A percentile compares a stretch with the other conserved stretches of the same genome.
These are phyloP conservation scores for Clivina fossor DNA, from an alignment of 2,888 invertebrate species.

Conservation along the genomic window DNA sequence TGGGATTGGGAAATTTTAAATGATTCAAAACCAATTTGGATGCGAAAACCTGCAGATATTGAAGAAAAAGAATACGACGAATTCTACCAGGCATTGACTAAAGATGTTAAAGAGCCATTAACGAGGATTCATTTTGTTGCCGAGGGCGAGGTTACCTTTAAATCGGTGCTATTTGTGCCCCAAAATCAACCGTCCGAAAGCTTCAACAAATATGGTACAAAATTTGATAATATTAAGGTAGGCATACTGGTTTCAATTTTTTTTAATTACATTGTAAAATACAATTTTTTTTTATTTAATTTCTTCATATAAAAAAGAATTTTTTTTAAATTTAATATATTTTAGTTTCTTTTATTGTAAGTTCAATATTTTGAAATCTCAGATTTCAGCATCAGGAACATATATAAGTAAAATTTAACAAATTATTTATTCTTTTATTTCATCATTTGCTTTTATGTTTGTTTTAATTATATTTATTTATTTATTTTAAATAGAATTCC, in stretches of 20 bases:
- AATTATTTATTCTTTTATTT: too few species aligned
- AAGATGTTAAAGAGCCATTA: conserved; percentile 81
- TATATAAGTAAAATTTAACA: too few species aligned
- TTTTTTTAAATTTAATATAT: too few species aligned
- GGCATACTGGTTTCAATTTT: too few species aligned
- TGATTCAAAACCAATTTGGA: conserved; percentile 98
- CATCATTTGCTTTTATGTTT: too few species aligned
- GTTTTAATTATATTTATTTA: not conserved
- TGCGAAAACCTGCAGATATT: conserved; percentile 84
- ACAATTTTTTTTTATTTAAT: too few species aligned
- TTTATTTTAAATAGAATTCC: too few species aligned
- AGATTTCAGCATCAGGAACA: too few species aligned
- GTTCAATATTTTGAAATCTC: too few species aligned
- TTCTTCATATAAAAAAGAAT: too few species aligned
- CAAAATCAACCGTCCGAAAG: conserved; percentile 87
- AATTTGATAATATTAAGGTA: conserved; percentile 88
- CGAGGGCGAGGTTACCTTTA: conserved; percentile 99
- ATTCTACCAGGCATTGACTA: conserved; percentile 95
- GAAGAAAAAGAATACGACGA: conserved; percentile 86
- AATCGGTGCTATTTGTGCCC: conserved; percentile 92
- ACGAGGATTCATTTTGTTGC: conserved; percentile 94
- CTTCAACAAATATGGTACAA: conserved; percentile 95
- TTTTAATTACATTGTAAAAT: too few species aligned
- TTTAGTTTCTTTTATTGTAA: too few species aligned
- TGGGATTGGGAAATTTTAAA: conserved; percentile 99